Base-by-base conservation (phyloP, 1,140 invertebrate species). In the Drosophila ananassae region DNA sequence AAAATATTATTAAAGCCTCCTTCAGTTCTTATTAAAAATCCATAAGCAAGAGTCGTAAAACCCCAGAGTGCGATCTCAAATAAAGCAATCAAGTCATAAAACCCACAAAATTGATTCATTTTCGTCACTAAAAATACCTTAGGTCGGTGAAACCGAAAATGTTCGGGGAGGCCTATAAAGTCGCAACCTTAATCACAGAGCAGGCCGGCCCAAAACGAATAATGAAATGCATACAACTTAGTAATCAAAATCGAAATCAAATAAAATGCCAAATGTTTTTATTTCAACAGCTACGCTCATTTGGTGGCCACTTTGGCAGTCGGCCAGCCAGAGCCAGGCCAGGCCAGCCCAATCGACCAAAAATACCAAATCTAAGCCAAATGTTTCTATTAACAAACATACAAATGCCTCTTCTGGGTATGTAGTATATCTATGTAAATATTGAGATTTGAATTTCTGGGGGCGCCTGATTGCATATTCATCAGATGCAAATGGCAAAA, bases 211-310 rank as follows among this genome's bases (percentile, higher is more conserved):
- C 28, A 58, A 52, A 57, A 54, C 41, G 61, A 51, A 64, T 85
- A 85, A 85, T 85, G 68, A 85, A 85, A 85, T 85, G 81, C 81
- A 85, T 87, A 85, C 82, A 85, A 85, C 81, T 85, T 78, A 85
- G 87, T 85, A 85, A 85, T 76, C 82, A 66, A 74, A 74, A 69
- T 69, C 62, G 37, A 69, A 69, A 87, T 87, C 81, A 81, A 85
- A 85, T 85, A 82, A 87, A 87, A 87, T 87, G 78, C 78, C 74
- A 89, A 87, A 87, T 82, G 82, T 87, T 87, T 87, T 87, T 87
- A 87, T 87, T 87, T 87, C 82, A 81, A 87, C 81, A 85, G 81
- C 81, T 85, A 85, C 81, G 81, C 82, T 87, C 69, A 75, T 81
- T 81, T 77, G 79, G 73, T 69, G 68, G 47, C 69, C 59, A 59